Evolutionary conservation across 1,140 invertebrate species (phyloP).

Genomic region (Paraescarpia echinospica): DNA sequence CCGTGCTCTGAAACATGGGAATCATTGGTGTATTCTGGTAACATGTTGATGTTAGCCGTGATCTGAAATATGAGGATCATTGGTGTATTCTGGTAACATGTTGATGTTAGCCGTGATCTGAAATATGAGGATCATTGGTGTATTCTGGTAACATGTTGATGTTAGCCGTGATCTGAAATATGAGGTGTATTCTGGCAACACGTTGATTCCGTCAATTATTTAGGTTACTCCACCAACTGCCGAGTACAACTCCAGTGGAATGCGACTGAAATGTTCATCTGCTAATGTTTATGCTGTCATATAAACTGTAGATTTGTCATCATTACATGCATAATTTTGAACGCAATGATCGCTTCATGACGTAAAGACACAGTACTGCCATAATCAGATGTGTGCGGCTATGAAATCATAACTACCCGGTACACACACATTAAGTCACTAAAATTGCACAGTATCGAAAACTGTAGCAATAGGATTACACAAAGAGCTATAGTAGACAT

Average conservation of each 20-base stretch:
- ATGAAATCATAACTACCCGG: too few species aligned
- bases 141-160: background rate
- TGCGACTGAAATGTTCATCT: too few species aligned
- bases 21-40: constrained; percentile 47
- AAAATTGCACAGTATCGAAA: background rate
- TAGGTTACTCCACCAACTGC: too few species aligned
- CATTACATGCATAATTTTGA: too few species aligned
- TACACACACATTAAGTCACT: background rate
- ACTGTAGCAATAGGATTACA: background rate
- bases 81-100: constrained; percentile 35
- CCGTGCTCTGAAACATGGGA: constrained; percentile 60
- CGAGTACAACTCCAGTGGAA: too few species aligned
- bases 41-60: constrained; percentile 19
- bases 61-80: constrained; percentile 61
- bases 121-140: constrained; percentile 53
- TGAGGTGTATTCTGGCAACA: too few species aligned
- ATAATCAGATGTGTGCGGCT: too few species aligned
- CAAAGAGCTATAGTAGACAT: background rate
- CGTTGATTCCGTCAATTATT: background rate
- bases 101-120: constrained; percentile 56
- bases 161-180: background rate
- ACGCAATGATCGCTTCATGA: too few species aligned
- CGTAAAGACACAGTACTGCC: too few species aligned
- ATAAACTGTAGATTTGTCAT: too few species aligned
- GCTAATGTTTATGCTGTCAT: too few species aligned